Conservation (phyloP, 2,888 invertebrate genomes). For the Dione vanillae region DNA sequence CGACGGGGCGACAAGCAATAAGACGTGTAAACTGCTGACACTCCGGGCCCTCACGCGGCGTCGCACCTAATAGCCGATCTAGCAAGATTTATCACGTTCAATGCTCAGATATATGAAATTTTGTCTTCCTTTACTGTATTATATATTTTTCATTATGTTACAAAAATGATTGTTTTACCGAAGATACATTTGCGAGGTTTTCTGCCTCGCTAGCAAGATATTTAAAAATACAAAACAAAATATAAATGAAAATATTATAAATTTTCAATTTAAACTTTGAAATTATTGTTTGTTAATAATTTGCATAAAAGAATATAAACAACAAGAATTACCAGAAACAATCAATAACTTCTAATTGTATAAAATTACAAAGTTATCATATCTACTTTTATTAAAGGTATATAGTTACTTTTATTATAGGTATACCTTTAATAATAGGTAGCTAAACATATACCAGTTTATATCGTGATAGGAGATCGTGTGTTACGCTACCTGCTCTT, state of each 20-base stretch:
- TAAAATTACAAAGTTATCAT: no score
- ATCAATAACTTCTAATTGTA: no score
- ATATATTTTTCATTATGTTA: conserved; percentile 47
- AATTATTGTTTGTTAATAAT: no score
- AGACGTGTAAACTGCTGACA: conserved; percentile 75
- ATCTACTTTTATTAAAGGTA: no score
- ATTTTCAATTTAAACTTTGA: no score
- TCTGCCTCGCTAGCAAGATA: background rate
- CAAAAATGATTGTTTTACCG: background rate
- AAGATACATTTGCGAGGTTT: background rate
- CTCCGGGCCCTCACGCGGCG: conserved; percentile 71
- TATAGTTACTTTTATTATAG: background rate
- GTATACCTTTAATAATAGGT: background rate
- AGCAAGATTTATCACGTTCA: conserved; percentile 79
- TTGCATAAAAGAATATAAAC: no score
- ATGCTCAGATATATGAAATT: conserved; percentile 74
- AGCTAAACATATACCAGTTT: conserved; percentile 18
- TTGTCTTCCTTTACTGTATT: conserved; percentile 64
- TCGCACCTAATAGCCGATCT: conserved; percentile 77
- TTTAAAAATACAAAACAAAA: background rate
- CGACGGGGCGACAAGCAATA: conserved; percentile 77
- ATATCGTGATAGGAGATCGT: conserved; percentile 27
- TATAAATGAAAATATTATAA: background rate
- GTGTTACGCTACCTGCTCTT: conserved; percentile 69
- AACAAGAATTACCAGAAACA: no score